Conservation (phyloP, 2,888 invertebrate genomes). For the Andrena dorsata region DNA sequence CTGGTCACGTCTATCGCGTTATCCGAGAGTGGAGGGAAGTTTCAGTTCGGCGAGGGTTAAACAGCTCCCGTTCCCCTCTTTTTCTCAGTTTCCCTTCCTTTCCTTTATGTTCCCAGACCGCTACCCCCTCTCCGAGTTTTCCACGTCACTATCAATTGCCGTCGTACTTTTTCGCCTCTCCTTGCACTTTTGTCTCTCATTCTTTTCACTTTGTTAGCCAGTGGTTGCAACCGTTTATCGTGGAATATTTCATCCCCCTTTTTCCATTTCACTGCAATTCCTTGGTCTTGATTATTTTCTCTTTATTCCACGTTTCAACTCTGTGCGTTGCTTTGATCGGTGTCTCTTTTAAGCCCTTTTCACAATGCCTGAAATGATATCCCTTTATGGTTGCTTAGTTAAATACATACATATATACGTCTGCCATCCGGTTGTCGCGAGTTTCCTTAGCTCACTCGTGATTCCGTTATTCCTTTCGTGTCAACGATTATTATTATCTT, state of each 20-base stretch:
- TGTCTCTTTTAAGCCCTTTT: slow-evolving; percentile 16
- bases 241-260: slow-evolving; percentile 22
- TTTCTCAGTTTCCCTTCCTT: slow-evolving; percentile 8
- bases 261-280: background rate
- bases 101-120: slow-evolving; percentile 8
- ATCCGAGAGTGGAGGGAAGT: slow-evolving; percentile 69
- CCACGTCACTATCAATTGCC: slow-evolving; percentile 26
- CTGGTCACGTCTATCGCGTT: slow-evolving; percentile 77
- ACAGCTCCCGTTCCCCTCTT: slow-evolving; percentile 63
- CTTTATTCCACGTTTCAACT: slow-evolving; percentile 5
- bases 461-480: slow-evolving; percentile 11
- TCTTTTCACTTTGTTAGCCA: slow-evolving; percentile 21
- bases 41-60: slow-evolving; percentile 73
- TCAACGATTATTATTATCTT: slow-evolving; percentile 32
- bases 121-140: background rate
- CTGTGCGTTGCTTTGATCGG: slow-evolving; percentile 32
- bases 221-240: slow-evolving; percentile 24
- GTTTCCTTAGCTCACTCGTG: background rate
- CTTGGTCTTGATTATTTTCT: background rate
- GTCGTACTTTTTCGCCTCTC: slow-evolving; percentile 8
- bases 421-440: background rate
- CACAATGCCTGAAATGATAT: slow-evolving; percentile 39
- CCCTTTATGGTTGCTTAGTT: slow-evolving; percentile 29
- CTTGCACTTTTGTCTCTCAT: slow-evolving; percentile 3
- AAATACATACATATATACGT: background rate